Conservation (phyloP, 2,113 vertebrate species). For the Salvelinus fontinalis region DNA sequence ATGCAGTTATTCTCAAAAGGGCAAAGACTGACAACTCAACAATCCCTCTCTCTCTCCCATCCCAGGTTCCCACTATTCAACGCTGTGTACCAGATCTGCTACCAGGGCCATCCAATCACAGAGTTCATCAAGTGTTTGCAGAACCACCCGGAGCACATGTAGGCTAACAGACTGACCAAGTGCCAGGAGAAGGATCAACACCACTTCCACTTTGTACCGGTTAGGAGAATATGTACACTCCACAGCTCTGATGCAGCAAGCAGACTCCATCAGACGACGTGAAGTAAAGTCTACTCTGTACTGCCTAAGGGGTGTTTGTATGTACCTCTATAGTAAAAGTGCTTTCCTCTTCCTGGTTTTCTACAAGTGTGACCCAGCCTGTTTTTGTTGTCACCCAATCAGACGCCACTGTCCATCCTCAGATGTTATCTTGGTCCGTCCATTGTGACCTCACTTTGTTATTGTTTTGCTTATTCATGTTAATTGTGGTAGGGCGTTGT, state of each 20-base stretch:
- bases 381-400: slow-evolving; percentile 37
- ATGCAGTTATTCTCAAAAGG: not conserved
- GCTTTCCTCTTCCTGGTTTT: not conserved
- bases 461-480: not conserved
- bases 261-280: not conserved
- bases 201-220: slow-evolving; percentile 12
- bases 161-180: slow-evolving; percentile 42
- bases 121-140: slow-evolving; percentile 90
- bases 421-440: not conserved
- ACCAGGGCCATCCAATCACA: slow-evolving; percentile 79
- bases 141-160: slow-evolving; percentile 93
- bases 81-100: slow-evolving; percentile 91
- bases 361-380: not conserved
- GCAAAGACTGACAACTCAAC: not conserved
- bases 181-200: slow-evolving; percentile 53
- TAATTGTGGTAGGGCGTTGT: not conserved
- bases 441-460: slow-evolving; percentile 22
- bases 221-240: slow-evolving; percentile 10
- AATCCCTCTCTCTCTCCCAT: not conserved
- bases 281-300: not conserved
- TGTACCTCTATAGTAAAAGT: not conserved
- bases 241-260: slow-evolving; percentile 17
- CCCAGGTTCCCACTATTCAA: slow-evolving; percentile 93
- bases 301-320: not conserved
- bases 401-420: slow-evolving; percentile 18